Evolutionary conservation across 1,140 invertebrate genomes (phyloP).

Genomic region (Rhopalosiphum maidis): DNA sequence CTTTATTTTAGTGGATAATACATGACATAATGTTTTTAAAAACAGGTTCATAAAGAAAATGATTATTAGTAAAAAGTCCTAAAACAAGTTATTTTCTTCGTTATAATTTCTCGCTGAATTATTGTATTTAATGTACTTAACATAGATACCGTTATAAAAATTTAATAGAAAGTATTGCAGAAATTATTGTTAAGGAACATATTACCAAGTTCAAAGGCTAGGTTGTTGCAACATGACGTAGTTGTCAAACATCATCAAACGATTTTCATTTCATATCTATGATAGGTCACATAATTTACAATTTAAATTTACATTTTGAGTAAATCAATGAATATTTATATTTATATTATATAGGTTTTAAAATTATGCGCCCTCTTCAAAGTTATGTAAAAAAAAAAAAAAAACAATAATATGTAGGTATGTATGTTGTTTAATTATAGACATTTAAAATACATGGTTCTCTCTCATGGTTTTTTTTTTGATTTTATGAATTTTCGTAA

Average conservation of each 20-base stretch:
- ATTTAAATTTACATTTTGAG: neutral
- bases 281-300: neutral
- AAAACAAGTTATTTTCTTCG: neutral
- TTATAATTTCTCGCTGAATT: neutral
- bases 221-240: neutral
- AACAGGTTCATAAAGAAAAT: neutral
- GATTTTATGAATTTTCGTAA: too few relatives aligned
- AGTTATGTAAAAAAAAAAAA: neutral
- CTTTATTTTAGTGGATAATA: neutral
- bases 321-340: neutral
- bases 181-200: neutral
- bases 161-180: neutral
- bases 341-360: neutral
- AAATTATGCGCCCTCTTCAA: neutral
- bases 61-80: neutral
- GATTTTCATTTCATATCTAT: neutral
- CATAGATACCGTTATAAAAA: neutral
- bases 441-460: neutral
- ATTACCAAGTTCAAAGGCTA: neutral
- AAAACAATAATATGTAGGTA: neutral
- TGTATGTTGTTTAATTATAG: neutral
- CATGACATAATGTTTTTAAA: neutral
- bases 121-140: neutral
- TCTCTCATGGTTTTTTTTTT: neutral
- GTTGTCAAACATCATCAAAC: neutral